Base-by-base conservation (phyloP, 2,888 invertebrate species). In the Glaucopsyche alexis region DNA sequence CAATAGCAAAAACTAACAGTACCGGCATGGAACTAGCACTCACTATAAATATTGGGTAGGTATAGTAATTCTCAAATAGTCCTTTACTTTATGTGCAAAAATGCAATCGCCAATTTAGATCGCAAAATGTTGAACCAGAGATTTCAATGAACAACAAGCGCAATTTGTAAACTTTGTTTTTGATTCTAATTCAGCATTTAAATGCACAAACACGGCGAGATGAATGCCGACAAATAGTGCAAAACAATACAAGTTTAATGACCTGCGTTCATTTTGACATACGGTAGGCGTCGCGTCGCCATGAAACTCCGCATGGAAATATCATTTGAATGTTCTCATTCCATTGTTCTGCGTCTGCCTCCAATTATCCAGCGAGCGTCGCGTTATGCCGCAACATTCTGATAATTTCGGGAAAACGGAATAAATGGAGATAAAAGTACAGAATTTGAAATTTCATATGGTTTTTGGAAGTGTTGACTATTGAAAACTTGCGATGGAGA, bases 191-290 rank as follows among this genome's bases (percentile, higher is more conserved):
- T 29, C 29, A 60, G 7, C 60, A 38, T 38, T 45, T 66, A n/a
- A 14, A 8, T n/a, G 11, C 16, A 45, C 16, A 11, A 19, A 42
- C 13, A 45, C 42, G 16, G 19, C 19, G 42, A 67, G 67, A 67
- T 42, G 45, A 45, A 67, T 16, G 11, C 45, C 7, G 60, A 29
- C 60, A 19, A 16, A 60, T 16, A 29, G 29, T 60, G 60, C 60
- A 45, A 13, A 45, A 67, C 45, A 19, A 45, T 49, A 49, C 47
- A 14, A 69, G 69, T 69, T 69, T 69, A 47, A 49, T 47, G 69
- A 69, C 69, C 69, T 47, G 16, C 49, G 69, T 69, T 47, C 42
- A 40, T 66, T 69, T 69, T 69, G 69, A 69, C 69, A 69, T 47
- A 69, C 69, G 69, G 69, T 29, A 69, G 69, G 69, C 69, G 69